A percentile compares a stretch with the other conserved stretches of the same genome.
Conservation (phyloP, 2,113 vertebrate species). For the Myotis davidii region DNA sequence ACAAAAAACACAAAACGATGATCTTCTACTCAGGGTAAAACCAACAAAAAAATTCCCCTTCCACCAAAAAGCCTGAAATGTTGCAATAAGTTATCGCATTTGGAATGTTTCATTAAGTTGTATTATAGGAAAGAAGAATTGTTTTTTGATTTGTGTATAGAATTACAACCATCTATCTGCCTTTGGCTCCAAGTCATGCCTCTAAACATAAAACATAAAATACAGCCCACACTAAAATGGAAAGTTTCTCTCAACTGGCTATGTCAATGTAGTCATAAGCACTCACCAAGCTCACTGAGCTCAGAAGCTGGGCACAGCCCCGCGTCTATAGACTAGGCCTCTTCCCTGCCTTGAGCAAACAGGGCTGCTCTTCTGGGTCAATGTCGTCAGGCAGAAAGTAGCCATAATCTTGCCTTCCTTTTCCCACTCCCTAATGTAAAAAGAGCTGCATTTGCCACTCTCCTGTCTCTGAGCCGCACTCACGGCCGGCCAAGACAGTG, state of each 20-base stretch:
- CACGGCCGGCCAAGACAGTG: neutral
- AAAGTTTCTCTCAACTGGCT: conserved; percentile 76
- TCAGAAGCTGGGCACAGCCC: conserved; percentile 45
- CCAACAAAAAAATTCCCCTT: conserved; percentile 82
- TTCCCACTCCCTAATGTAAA: neutral
- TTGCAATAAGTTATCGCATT: conserved; percentile 88
- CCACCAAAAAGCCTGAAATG: conserved; percentile 89
- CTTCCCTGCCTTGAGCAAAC: neutral
- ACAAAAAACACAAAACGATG: conserved; percentile 78
- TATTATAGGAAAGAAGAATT: conserved; percentile 76
- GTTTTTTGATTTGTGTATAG: conserved; percentile 80
- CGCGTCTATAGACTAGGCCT: neutral
- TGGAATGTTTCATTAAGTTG: conserved; percentile 86
- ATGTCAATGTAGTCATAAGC: conserved; percentile 66
- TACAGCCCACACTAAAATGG: conserved; percentile 76
- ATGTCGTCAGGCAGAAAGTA: neutral
- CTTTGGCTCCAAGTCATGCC: conserved; percentile 82
- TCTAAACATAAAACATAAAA: conserved; percentile 82
- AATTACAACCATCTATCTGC: conserved; percentile 82
- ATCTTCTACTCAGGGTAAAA: conserved; percentile 89
- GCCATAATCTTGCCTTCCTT: neutral
- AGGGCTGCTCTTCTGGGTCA: neutral
- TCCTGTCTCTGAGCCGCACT: conserved; percentile 36
- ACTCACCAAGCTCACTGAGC: conserved; percentile 13
- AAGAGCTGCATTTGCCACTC: neutral